Percentiles rank a stretch among this genome's conserved stretches.
phyloP scores from a whole-genome alignment of 2,113 vertebrate species.

The Eidolon helvum region DNA sequence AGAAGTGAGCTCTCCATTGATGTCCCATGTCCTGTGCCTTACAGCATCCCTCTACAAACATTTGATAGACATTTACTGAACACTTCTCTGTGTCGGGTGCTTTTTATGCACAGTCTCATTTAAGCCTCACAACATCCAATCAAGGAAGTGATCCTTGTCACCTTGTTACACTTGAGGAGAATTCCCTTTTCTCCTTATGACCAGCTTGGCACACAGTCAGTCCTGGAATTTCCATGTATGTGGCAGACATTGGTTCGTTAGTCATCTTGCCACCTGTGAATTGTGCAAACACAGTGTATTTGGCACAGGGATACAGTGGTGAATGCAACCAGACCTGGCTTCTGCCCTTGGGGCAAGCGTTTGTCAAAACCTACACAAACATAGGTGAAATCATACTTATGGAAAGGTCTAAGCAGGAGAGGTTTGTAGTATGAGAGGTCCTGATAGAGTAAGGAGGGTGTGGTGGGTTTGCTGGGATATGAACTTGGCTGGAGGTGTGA shows the following conservation, averaged over 20 bases:
- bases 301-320: rapidly evolving
- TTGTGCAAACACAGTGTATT: not conserved
- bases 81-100: not conserved
- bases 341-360: not conserved
- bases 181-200: not conserved
- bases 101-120: not conserved
- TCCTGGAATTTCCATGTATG: not conserved
- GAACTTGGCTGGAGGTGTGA: not conserved
- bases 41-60: not conserved
- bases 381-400: no score
- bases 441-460: not conserved
- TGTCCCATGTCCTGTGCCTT: not conserved
- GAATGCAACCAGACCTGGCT: not conserved
- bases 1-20: not conserved
- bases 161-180: not conserved
- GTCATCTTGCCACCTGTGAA: not conserved
- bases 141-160: not conserved
- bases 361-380: not conserved
- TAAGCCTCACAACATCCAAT: not conserved
- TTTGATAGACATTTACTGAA: not conserved
- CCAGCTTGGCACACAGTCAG: not conserved
- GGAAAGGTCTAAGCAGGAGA: not conserved
- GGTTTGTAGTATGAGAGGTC: not conserved
- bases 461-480: not conserved
- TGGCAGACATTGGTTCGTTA: not conserved